Conservation (phyloP, 2,113 vertebrate genomes). For the Percopsis transmontana region DNA sequence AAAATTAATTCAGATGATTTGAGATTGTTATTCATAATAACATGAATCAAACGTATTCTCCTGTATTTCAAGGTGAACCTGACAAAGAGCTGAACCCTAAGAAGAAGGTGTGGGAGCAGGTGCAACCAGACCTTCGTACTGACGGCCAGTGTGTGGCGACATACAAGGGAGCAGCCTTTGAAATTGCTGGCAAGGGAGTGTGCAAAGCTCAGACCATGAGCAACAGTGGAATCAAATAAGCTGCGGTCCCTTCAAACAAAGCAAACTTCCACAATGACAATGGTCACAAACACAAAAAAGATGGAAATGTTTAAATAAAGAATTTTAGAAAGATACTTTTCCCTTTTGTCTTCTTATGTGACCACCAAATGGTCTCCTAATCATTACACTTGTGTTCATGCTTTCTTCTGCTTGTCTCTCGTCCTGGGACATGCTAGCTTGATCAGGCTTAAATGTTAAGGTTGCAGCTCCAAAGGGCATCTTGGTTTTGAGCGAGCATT, state of each 20-base stretch:
- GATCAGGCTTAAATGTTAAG: slow-evolving; percentile 46
- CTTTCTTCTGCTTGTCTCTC: slow-evolving; percentile 26
- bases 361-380: not conserved
- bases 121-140: slow-evolving; percentile 92
- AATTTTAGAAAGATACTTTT: slow-evolving; percentile 29
- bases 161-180: slow-evolving; percentile 90
- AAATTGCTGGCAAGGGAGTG: slow-evolving; percentile 90
- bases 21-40: no score
- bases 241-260: slow-evolving; percentile 30
- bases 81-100: slow-evolving; percentile 98
- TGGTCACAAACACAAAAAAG: slow-evolving; percentile 34
- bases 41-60: slow-evolving; percentile 2
- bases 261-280: slow-evolving; percentile 30
- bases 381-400: slow-evolving; percentile 37
- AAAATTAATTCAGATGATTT: no score
- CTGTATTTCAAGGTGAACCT: slow-evolving; percentile 83
- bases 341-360: not conserved
- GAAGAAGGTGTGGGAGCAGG: slow-evolving; percentile 97
- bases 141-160: slow-evolving; percentile 87
- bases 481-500: slow-evolving; percentile 1
- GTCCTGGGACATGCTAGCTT: slow-evolving; percentile 33
- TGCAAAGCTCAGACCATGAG: slow-evolving; percentile 92
- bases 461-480: slow-evolving; percentile 21
- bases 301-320: slow-evolving; percentile 66
- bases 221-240: slow-evolving; percentile 92